Evolutionary conservation across 2,113 vertebrate genomes (phyloP).

Genomic region (Ciconia stormi): DNA sequence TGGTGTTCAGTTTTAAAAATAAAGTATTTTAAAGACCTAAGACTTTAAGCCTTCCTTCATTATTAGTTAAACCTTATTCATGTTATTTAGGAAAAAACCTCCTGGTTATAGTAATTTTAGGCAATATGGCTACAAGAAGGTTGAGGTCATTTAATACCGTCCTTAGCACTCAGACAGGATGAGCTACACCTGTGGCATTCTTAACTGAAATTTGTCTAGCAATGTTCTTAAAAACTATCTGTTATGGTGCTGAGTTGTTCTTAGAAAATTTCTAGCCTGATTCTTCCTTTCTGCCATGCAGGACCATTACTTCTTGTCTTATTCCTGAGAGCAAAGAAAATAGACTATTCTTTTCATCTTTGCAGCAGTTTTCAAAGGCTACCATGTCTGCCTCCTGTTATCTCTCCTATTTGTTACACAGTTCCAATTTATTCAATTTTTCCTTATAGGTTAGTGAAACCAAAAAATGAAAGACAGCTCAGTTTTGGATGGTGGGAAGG

Average conservation of each 20-base stretch:
- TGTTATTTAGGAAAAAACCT: neutral
- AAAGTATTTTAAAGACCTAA: neutral
- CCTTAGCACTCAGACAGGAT: neutral
- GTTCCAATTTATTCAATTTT: neutral
- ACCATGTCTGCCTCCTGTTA: neutral
- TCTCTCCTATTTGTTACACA: neutral
- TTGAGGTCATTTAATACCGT: neutral
- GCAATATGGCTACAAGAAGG: neutral
- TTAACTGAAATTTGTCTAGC: neutral
- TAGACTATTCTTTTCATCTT: neutral
- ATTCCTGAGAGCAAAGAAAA: neutral
- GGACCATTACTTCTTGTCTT: neutral
- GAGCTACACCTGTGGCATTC: neutral
- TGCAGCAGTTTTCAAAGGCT: neutral
- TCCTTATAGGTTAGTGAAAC: neutral
- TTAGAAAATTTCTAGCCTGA: neutral
- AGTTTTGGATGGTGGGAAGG: neutral
- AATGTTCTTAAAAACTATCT: neutral
- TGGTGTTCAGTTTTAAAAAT: neutral
- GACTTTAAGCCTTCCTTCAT: neutral
- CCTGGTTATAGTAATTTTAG: neutral
- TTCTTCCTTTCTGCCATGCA: neutral
- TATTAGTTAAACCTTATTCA: neutral
- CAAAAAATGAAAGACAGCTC: neutral
- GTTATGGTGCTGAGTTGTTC: neutral